These are phyloP conservation scores for Ophonus ardosiacus DNA, from an alignment of 2,888 invertebrate species.

Conservation along the genomic window DNA sequence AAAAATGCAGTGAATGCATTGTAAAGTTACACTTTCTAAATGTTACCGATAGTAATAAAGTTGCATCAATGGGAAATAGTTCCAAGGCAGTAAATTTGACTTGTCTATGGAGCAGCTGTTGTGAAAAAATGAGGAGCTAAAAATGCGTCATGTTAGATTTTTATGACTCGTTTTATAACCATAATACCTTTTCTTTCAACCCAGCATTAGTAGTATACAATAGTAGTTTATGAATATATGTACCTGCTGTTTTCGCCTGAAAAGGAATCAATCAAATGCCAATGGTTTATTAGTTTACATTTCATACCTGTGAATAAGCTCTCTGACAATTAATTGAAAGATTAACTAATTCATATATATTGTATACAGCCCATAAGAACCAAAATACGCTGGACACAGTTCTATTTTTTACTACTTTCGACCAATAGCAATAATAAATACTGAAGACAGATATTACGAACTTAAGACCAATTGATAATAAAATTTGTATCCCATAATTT, in stretches of 20 bases:
- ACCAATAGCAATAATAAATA: slow-evolving; percentile 67
- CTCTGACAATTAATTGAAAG: slow-evolving; percentile 64
- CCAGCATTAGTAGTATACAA: slow-evolving; percentile 59
- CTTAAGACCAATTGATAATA: slow-evolving; percentile 64
- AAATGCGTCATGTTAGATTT: slow-evolving; percentile 25
- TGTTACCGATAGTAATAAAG: slow-evolving; percentile 66
- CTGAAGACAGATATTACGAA: slow-evolving; percentile 65
- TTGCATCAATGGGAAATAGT: slow-evolving; percentile 67
- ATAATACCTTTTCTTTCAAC: slow-evolving; percentile 64
- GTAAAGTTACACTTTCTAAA: slow-evolving; percentile 8
- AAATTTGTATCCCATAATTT: slow-evolving; percentile 65
- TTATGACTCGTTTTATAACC: not conserved
- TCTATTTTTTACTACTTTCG: slow-evolving; percentile 59
- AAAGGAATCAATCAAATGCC: slow-evolving; percentile 48
- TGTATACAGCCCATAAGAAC: slow-evolving; percentile 65
- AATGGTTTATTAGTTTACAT: slow-evolving; percentile 9
- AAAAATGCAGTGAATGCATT: slow-evolving; percentile 64
- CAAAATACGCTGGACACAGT: slow-evolving; percentile 62
- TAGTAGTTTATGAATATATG: slow-evolving; percentile 65
- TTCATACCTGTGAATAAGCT: slow-evolving; percentile 52
- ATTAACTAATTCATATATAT: slow-evolving; percentile 64
- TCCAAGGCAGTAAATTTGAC: slow-evolving; percentile 66
- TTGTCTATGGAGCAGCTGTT: slow-evolving; percentile 66
- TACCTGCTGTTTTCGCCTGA: slow-evolving; percentile 62
- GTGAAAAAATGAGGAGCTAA: slow-evolving; percentile 67